phyloP scores from a whole-genome alignment of 2,113 vertebrate genomes.

The Opisthocomus hoazin region DNA sequence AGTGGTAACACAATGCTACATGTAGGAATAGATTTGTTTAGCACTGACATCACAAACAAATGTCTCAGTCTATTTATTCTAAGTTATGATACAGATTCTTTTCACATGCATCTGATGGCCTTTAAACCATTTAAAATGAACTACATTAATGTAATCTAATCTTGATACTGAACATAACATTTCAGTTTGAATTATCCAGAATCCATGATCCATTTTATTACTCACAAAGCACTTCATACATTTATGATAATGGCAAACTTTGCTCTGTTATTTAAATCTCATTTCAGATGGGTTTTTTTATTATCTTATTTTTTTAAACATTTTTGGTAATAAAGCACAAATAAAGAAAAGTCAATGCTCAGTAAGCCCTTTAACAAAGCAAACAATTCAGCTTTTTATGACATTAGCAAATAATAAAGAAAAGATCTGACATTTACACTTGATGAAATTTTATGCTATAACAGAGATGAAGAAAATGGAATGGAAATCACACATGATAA shows the following conservation, averaged over 20 bases:
- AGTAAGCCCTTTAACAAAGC: slow-evolving; percentile 81
- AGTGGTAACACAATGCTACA: slow-evolving; percentile 74
- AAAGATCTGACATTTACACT: slow-evolving; percentile 85
- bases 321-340: slow-evolving; percentile 79
- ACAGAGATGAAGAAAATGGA: slow-evolving; percentile 77
- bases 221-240: slow-evolving; percentile 81
- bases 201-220: slow-evolving; percentile 85
- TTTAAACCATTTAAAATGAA: slow-evolving; percentile 86
- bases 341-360: slow-evolving; percentile 77
- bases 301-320: slow-evolving; percentile 73
- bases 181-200: slow-evolving; percentile 86
- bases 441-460: slow-evolving; percentile 81
- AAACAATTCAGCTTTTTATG: slow-evolving; percentile 80
- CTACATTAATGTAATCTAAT: slow-evolving; percentile 83
- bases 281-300: slow-evolving; percentile 73
- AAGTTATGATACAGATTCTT: slow-evolving; percentile 82
- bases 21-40: slow-evolving; percentile 82
- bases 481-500: slow-evolving; percentile 73
- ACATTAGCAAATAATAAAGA: slow-evolving; percentile 83
- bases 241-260: slow-evolving; percentile 81
- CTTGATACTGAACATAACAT: slow-evolving; percentile 82
- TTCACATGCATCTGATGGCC: slow-evolving; percentile 79
- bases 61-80: slow-evolving; percentile 84
- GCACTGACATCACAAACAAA: slow-evolving; percentile 82
- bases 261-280: slow-evolving; percentile 82